Conservation (phyloP, 1,140 invertebrate genomes). For the Mamestra configurata region DNA sequence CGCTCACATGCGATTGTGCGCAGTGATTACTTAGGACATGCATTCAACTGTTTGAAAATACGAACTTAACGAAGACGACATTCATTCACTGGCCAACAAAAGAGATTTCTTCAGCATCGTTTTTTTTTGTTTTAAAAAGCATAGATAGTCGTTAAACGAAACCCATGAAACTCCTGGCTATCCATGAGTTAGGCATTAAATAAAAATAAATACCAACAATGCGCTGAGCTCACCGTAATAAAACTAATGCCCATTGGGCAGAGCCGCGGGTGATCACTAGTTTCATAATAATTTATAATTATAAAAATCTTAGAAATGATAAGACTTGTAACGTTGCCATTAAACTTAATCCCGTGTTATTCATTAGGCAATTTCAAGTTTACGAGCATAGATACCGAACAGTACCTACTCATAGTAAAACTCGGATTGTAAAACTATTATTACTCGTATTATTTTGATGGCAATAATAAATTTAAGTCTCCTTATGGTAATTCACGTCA, state of each 20-base stretch:
- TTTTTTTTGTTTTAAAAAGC: too few species aligned
- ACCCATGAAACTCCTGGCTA: slow-evolving; percentile 3
- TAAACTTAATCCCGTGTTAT: slow-evolving; percentile 63
- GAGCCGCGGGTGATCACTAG: slow-evolving; percentile 34
- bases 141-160: neutral
- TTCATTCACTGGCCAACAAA: neutral
- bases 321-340: slow-evolving; percentile 55
- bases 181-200: slow-evolving; percentile 14
- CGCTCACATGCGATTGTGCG: slow-evolving; percentile 2
- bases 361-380: slow-evolving; percentile 63
- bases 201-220: slow-evolving; percentile 39
- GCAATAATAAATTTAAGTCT: slow-evolving; percentile 56
- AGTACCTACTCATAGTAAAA: slow-evolving; percentile 52
- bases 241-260: slow-evolving; percentile 25
- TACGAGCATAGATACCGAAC: slow-evolving; percentile 55
- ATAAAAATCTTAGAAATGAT: slow-evolving; percentile 49
- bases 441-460: slow-evolving; percentile 59
- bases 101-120: neutral
- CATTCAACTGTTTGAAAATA: slow-evolving; percentile 4
- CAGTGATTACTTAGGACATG: slow-evolving; percentile 27
- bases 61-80: neutral
- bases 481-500: slow-evolving; percentile 41
- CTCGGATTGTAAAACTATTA: slow-evolving; percentile 60
- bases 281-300: slow-evolving; percentile 50
- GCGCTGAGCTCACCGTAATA: slow-evolving; percentile 8